A percentile compares a stretch with the other conserved stretches of the same genome.
These are phyloP conservation scores for Carcinoscorpius rotundicauda DNA, from an alignment of 1,140 invertebrate genomes.

Conservation along the genomic window DNA sequence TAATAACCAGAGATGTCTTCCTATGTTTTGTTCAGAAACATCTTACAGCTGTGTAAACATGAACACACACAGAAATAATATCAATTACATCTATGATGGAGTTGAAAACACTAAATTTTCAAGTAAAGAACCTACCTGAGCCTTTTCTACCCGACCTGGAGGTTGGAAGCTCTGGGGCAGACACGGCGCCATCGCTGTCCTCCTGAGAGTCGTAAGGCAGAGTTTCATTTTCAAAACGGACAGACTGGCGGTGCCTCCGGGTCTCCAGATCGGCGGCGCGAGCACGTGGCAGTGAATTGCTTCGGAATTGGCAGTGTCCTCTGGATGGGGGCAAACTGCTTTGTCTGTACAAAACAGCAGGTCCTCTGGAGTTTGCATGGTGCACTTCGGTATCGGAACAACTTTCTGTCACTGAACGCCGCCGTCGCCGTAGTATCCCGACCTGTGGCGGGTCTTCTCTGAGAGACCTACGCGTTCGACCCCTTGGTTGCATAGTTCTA, in stretches of 20 bases:
- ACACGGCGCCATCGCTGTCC: constrained; percentile 65
- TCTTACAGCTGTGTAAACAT: no score
- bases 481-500: constrained; percentile 4
- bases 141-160: constrained; percentile 11
- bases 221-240: constrained; percentile 29
- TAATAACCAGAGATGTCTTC: no score
- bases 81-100: no score
- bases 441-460: constrained; percentile 11
- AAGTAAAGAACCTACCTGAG: constrained; percentile 6
- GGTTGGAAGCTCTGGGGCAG: constrained; percentile 52
- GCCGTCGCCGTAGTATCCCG: constrained; percentile 25
- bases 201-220: constrained; percentile 59
- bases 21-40: no score
- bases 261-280: constrained; percentile 6
- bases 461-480: constrained; percentile 12
- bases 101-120: neutral
- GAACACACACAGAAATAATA: no score
- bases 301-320: constrained; percentile 10
- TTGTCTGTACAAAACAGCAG: neutral
- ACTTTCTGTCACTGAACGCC: constrained; percentile 37
- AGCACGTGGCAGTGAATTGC: constrained; percentile 29
- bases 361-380: constrained; percentile 10
- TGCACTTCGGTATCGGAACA: constrained; percentile 84
- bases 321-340: neutral
- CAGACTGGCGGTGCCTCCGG: constrained; percentile 21